Evolutionary conservation across 2,113 vertebrate species (phyloP).

Genomic region (Sclerurus mexicanus): DNA sequence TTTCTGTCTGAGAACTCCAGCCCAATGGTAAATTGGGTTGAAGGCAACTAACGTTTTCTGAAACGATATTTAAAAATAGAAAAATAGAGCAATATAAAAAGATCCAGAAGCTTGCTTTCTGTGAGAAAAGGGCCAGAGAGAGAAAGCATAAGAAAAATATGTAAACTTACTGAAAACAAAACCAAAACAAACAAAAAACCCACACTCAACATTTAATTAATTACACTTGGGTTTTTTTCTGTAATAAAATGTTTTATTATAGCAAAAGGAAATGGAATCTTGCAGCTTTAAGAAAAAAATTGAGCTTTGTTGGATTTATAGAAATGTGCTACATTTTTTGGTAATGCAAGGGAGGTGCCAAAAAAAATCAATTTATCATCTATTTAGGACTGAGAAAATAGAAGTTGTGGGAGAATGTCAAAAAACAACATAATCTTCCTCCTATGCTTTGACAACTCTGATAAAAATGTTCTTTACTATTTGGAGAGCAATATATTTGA

Average conservation of each 20-base stretch:
- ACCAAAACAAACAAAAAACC: not conserved
- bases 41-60: not conserved
- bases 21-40: not conserved
- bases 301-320: not conserved
- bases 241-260: not conserved
- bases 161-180: not conserved
- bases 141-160: not conserved
- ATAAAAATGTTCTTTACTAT: not conserved
- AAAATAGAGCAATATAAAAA: not conserved
- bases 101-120: not conserved
- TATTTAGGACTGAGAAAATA: not conserved
- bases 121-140: not conserved
- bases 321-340: not conserved
- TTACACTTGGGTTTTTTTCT: too few species aligned
- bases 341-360: not conserved
- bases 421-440: not conserved
- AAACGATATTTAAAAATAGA: not conserved
- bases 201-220: not conserved
- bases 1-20: not conserved
- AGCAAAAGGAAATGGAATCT: not conserved
- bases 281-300: not conserved
- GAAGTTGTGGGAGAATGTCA: not conserved
- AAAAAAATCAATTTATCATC: not conserved
- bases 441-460: not conserved
- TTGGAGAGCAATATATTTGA: not conserved